Evolutionary conservation across 2,113 vertebrate species (phyloP).

Genomic region (Callospermophilus lateralis): DNA sequence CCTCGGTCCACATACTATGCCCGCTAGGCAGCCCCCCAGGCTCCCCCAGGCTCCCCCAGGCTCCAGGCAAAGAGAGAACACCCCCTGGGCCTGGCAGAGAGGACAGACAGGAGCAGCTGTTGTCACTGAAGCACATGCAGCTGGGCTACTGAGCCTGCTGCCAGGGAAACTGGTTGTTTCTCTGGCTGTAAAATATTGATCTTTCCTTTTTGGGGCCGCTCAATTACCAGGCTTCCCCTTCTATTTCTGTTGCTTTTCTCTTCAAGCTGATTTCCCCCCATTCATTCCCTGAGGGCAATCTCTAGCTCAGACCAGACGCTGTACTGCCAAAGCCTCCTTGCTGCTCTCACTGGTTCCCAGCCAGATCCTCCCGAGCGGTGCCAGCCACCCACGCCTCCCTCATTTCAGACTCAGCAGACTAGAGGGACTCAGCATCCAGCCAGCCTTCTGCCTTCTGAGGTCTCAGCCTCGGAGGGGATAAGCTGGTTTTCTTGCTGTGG

Average conservation of each 20-base stretch:
- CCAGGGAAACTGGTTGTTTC: conserved; percentile 37
- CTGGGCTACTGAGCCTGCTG: neutral
- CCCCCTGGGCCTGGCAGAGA: neutral
- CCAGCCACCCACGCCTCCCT: neutral
- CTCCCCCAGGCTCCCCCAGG: too few species aligned
- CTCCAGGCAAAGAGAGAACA: neutral
- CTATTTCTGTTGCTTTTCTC: conserved; percentile 68
- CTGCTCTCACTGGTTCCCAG: neutral
- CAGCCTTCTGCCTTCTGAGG: neutral
- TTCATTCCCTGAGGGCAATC: conserved; percentile 14
- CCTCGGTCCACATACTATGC: fast-evolving
- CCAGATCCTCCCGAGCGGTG: neutral
- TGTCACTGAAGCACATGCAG: neutral
- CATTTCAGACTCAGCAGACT: neutral
- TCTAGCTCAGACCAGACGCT: neutral
- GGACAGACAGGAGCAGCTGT: neutral
- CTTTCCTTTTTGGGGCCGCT: conserved; percentile 43
- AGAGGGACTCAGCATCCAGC: neutral
- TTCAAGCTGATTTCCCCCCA: neutral
- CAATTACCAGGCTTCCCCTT: conserved; percentile 68
- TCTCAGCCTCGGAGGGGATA: neutral
- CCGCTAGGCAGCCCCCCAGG: neutral
- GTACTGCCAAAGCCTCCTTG: neutral
- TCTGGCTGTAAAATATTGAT: conserved; percentile 49
- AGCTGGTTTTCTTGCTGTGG: neutral